Conservation (phyloP, 2,888 invertebrate species). For the Holacanthella duospinosa region DNA sequence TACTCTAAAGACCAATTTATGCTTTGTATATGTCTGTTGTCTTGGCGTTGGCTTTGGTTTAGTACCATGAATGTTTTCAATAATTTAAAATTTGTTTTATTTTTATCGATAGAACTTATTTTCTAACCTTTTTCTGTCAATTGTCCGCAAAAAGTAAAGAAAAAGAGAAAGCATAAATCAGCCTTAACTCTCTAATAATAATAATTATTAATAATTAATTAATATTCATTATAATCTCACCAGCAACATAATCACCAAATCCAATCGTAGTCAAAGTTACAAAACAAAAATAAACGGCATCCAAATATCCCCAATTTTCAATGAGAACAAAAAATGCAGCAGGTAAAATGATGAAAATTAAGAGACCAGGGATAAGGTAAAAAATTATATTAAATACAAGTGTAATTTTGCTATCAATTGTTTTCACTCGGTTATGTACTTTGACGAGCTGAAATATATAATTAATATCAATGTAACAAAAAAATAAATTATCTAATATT, state of each 20-base stretch:
- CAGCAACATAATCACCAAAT: constrained; percentile 85
- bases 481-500: no score
- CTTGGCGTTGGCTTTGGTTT: no score
- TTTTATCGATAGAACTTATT: no score
- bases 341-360: constrained; percentile 76
- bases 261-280: constrained; percentile 80
- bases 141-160: no score
- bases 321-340: constrained; percentile 71
- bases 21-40: no score
- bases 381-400: constrained; percentile 67
- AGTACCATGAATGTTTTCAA: no score
- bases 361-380: constrained; percentile 77
- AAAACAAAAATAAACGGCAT: constrained; percentile 76
- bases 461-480: background rate
- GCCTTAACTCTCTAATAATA: no score
- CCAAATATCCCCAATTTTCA: constrained; percentile 75
- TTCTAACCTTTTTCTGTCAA: no score
- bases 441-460: constrained; percentile 62
- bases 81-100: no score
- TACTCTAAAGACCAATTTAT: no score
- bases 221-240: no score
- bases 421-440: constrained; percentile 68
- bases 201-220: no score
- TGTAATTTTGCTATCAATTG: constrained; percentile 50
- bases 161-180: background rate